Conservation (phyloP, 1,140 invertebrate genomes). For the Platyura marginata region DNA sequence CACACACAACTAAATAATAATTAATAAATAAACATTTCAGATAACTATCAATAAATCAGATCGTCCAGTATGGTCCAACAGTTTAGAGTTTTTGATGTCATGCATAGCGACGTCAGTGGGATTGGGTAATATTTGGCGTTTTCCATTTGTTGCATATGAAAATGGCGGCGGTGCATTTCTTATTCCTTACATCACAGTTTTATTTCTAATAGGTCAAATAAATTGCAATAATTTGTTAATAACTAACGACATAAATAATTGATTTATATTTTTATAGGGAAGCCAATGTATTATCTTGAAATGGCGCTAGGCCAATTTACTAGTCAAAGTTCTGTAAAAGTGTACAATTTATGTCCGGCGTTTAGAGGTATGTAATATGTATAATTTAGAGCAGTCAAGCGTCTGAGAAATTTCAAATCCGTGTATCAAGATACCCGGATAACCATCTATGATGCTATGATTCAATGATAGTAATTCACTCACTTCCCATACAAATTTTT, state of each 20-base stretch:
- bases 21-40: no score
- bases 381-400: no score
- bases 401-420: no score
- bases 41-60: not conserved
- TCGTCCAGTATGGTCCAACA: not conserved
- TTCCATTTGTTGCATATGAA: slow-evolving; percentile 52
- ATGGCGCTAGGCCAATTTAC: slow-evolving; percentile 46
- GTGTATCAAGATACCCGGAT: no score
- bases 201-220: slow-evolving; percentile 56
- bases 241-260: no score
- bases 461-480: no score
- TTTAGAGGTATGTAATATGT: no score
- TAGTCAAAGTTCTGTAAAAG: slow-evolving; percentile 34
- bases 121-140: slow-evolving; percentile 59
- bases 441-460: no score
- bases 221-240: no score
- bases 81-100: slow-evolving; percentile 1
- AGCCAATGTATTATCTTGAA: slow-evolving; percentile 65
- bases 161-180: slow-evolving; percentile 53
- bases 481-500: no score
- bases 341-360: slow-evolving; percentile 30
- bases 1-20: no score
- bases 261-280: no score
- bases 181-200: slow-evolving; percentile 49
- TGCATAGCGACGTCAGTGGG: slow-evolving; percentile 42